phyloP scores from a whole-genome alignment of 2,113 vertebrate genomes.

The Prionailurus viverrinus region DNA sequence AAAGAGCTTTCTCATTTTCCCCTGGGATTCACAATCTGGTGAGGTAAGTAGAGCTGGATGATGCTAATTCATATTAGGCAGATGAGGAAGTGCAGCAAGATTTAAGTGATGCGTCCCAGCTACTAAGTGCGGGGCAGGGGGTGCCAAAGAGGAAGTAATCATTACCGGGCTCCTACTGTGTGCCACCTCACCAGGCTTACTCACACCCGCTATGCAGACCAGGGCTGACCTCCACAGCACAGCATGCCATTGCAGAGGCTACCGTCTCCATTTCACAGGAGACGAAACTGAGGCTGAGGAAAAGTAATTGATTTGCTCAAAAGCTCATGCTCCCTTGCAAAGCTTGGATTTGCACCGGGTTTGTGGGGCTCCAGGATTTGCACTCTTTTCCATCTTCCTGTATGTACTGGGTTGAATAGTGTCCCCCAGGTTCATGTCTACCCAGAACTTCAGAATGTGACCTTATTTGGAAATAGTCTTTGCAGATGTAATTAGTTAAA shows the following conservation, averaged over 20 bases:
- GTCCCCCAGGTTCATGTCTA: not conserved
- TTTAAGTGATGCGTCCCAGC: not conserved
- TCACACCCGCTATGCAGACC: not conserved
- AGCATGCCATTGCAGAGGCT: not conserved
- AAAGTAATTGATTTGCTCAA: not conserved
- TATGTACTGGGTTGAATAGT: not conserved
- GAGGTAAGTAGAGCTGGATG: not conserved
- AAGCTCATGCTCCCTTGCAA: not conserved
- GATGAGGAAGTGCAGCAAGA: slow-evolving; percentile 33
- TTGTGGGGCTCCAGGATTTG: not conserved
- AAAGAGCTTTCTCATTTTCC: slow-evolving; percentile 65
- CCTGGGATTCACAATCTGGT: slow-evolving; percentile 55
- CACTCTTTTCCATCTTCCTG: not conserved
- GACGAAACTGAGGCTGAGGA: slow-evolving; percentile 22
- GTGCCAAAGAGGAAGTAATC: not conserved
- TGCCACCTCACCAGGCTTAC: not conserved
- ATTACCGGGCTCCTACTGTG: not conserved
- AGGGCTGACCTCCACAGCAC: not conserved
- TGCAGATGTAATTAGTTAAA: slow-evolving; percentile 49
- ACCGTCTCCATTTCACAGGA: slow-evolving; percentile 10
- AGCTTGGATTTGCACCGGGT: not conserved
- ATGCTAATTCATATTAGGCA: slow-evolving; percentile 47
- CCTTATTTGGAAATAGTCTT: slow-evolving; percentile 68
- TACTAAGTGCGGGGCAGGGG: not conserved
- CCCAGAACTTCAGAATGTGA: slow-evolving; percentile 42